These are phyloP conservation scores for Oxytorus armatus DNA, from an alignment of 2,888 invertebrate species.

Conservation along the genomic window DNA sequence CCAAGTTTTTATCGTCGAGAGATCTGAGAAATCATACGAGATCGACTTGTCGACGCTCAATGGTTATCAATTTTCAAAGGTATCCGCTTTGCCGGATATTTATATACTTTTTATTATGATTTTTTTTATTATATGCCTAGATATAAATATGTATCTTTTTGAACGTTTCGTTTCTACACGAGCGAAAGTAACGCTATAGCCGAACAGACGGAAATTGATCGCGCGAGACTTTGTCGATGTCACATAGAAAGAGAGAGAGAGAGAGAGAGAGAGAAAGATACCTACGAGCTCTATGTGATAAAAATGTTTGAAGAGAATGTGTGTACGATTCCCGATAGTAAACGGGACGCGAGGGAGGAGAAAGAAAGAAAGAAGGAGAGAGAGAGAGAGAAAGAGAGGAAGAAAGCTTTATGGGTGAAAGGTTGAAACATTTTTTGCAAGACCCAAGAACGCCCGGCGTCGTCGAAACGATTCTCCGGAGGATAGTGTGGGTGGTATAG, in stretches of 20 bases:
- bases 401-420: conserved; percentile 38
- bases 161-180: background rate
- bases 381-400: conserved; percentile 6
- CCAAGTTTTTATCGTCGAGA: conserved; percentile 9
- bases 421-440: conserved; percentile 56
- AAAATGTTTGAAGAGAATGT: conserved; percentile 10
- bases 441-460: conserved; percentile 13
- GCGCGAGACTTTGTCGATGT: conserved; percentile 48
- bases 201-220: conserved; percentile 50
- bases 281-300: background rate
- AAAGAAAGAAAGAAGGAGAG: background rate
- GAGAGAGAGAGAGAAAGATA: conserved; percentile 28
- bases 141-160: background rate
- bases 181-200: conserved; percentile 12
- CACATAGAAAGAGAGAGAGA: conserved; percentile 7
- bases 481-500: conserved; percentile 12
- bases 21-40: conserved; percentile 38
- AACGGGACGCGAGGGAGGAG: background rate
- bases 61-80: conserved; percentile 52
- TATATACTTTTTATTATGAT: background rate
- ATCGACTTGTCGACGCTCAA: conserved; percentile 34
- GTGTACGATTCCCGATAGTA: conserved; percentile 14
- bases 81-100: background rate
- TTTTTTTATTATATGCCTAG: conserved; percentile 1
- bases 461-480: conserved; percentile 36